Percentiles rank a stretch among this genome's conserved stretches.
Evolutionary conservation across 2,113 vertebrate genomes (phyloP).

Genomic region (Myotis yumanensis): DNA sequence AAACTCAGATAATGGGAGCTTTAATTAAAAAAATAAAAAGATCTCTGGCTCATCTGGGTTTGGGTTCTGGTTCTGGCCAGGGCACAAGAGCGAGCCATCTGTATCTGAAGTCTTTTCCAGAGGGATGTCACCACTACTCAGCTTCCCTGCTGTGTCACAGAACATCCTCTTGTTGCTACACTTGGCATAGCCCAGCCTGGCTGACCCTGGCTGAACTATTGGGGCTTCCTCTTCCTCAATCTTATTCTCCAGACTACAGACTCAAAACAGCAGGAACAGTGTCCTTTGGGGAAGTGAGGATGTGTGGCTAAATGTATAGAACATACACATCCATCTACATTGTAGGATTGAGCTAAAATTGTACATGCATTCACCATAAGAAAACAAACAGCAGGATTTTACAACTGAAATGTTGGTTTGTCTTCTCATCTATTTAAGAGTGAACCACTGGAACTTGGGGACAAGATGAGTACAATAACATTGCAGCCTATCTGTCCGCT

Average conservation of each 20-base stretch:
- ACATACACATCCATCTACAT: constrained; percentile 33
- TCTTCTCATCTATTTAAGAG: constrained; percentile 88
- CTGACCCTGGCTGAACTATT: background rate
- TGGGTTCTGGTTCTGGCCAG: constrained; percentile 56
- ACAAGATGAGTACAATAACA: constrained; percentile 85
- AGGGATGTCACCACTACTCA: background rate
- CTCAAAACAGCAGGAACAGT: background rate
- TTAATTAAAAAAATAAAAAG: constrained; percentile 18
- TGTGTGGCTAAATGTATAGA: constrained; percentile 44
- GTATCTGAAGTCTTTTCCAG: constrained; percentile 26
- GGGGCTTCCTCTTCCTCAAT: constrained; percentile 50
- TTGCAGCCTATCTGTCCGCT: constrained; percentile 88
- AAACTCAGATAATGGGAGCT: constrained; percentile 6
- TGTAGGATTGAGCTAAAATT: constrained; percentile 55
- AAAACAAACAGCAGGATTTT: constrained; percentile 92
- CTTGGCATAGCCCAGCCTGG: background rate
- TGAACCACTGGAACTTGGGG: constrained; percentile 92
- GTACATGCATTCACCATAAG: constrained; percentile 73
- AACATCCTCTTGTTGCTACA: background rate
- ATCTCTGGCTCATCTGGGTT: background rate
- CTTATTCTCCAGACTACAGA: constrained; percentile 47
- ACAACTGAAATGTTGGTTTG: constrained; percentile 90
- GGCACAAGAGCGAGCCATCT: constrained; percentile 27
- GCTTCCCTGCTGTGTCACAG: constrained; percentile 26
- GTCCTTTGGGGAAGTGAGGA: constrained; percentile 20